A percentile compares a stretch with the other conserved stretches of the same genome.
These are phyloP conservation scores for Thaleichthys pacificus DNA, from an alignment of 2,797 vertebrate species.

Conservation along the genomic window DNA sequence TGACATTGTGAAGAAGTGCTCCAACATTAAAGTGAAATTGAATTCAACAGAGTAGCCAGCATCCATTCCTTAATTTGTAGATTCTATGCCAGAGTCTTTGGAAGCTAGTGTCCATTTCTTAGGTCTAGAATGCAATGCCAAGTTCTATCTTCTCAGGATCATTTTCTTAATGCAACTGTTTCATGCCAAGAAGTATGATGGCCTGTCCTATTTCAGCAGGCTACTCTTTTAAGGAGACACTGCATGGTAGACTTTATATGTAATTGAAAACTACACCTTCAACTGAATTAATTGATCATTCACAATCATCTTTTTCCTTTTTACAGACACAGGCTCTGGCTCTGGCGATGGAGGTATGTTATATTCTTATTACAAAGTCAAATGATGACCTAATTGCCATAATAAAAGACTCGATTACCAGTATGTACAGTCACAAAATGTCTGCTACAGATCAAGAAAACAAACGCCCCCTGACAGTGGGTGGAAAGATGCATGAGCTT, in stretches of 20 bases:
- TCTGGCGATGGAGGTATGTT: slow-evolving; percentile 90
- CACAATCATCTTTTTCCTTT: neutral
- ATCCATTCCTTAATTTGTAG: slow-evolving; percentile 51
- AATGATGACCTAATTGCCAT: no score
- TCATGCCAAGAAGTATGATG: slow-evolving; percentile 3
- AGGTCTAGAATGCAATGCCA: slow-evolving; percentile 29
- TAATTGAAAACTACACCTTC: neutral
- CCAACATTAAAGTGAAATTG: slow-evolving; percentile 37
- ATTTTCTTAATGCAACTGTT: slow-evolving; percentile 42
- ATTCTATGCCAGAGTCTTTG: slow-evolving; percentile 36
- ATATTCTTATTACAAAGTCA: slow-evolving; percentile 3
- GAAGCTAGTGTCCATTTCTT: slow-evolving; percentile 34
- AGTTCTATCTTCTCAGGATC: slow-evolving; percentile 21
- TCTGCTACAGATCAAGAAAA: neutral
- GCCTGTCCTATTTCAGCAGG: neutral
- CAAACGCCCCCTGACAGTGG: neutral
- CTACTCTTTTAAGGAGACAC: no score
- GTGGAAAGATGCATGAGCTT: neutral
- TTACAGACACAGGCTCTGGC: slow-evolving; percentile 87
- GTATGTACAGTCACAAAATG: neutral
- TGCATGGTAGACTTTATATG: no score
- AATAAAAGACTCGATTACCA: neutral
- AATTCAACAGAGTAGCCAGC: slow-evolving; percentile 39
- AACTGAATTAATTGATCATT: neutral
- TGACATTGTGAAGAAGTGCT: slow-evolving; percentile 40